Base-by-base conservation (phyloP, 1,140 invertebrate species). In the Prorops nasuta region DNA sequence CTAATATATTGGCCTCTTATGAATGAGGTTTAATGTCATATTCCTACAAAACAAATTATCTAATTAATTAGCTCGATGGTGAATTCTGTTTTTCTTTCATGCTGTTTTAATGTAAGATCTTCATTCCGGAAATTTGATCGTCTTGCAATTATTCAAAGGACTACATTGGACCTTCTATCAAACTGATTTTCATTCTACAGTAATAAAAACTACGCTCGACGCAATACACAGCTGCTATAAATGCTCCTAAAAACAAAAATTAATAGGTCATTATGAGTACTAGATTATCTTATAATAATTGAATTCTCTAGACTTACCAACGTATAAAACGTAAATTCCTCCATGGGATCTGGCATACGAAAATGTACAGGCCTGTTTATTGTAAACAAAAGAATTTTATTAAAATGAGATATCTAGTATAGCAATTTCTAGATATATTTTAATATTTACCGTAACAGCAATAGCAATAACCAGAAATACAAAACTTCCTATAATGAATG, bases 151-250 rank as follows among this genome's bases (percentile, higher is more conserved):
- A 15, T 46, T 46, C 42, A 42, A 42, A 48, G 45, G 51, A 71
- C 66, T 84, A 89, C 83, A 89, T 86, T 18, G 89, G 87, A 50
- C 89, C 89, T 68, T 92, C 90, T 66, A 93, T 91, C 45, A 83
- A 78, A 79, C 90, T 93, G 32, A 92, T 87, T 80, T 92, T 94
- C 84, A 96, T 92, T 40, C 86, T 86, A 77, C 86, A 92, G 75
- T 93, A 94, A 75, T 93, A 94, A 56, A 92, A 78, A 63, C 90
- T 87, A 59, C 92, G 85, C 48, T 84, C 83, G 45, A 91, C 80
- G 37, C 91, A 82, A 34, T 90, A 69, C 15, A 90, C 64, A 10
- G 88, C 83, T 44, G 92, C 63, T 9, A 94, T 58, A 76, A 93
- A 93, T 54, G 54, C 51, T 54, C 55, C 48, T 65, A 18, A 16